Evolutionary conservation across 2,113 vertebrate genomes (phyloP).

Genomic region (Gallinago media): DNA sequence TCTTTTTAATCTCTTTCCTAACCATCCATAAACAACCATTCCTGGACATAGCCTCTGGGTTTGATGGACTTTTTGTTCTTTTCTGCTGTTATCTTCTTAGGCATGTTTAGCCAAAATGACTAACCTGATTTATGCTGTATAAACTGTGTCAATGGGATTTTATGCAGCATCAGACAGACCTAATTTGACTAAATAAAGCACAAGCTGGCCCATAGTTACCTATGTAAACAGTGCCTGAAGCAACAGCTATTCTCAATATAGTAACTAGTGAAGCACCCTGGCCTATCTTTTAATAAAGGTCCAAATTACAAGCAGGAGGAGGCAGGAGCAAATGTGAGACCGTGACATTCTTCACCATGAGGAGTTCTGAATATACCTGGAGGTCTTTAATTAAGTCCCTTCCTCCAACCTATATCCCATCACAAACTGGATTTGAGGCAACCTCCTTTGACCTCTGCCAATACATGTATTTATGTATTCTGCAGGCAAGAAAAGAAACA

Average conservation of each 20-base stretch:
- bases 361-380: neutral
- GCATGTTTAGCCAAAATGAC: neutral
- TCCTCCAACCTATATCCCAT: neutral
- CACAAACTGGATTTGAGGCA: neutral
- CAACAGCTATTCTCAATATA: neutral
- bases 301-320: neutral
- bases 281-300: neutral
- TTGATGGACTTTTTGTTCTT: neutral
- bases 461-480: neutral
- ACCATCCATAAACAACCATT: neutral
- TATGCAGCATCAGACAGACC: neutral
- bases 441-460: neutral
- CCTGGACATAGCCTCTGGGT: neutral
- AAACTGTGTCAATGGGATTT: neutral
- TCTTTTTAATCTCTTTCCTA: neutral
- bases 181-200: slow-evolving; percentile 11
- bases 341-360: neutral
- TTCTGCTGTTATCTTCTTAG: neutral
- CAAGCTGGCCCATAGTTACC: neutral
- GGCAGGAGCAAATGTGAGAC: neutral
- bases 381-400: neutral
- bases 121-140: neutral
- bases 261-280: neutral
- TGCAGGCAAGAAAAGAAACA: neutral
- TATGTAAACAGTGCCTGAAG: neutral